phyloP scores from a whole-genome alignment of 2,888 invertebrate genomes.

The Hoplodrina ambigua region DNA sequence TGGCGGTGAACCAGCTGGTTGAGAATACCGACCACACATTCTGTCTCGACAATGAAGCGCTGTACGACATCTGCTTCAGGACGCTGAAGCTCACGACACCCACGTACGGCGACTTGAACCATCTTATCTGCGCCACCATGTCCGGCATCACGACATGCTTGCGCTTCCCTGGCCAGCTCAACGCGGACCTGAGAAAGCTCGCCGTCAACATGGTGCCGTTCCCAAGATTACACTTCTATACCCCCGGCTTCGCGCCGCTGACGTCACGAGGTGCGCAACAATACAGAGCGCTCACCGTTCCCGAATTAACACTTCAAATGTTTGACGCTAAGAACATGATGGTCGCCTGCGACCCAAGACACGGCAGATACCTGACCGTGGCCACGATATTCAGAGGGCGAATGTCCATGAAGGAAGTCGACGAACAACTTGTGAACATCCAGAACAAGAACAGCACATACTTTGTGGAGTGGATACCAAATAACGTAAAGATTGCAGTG shows the following conservation, averaged over 20 bases:
- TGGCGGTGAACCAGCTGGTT: constrained; percentile 95
- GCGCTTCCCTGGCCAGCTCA: constrained; percentile 90
- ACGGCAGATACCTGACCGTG: constrained; percentile 96
- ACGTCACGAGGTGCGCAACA: constrained; percentile 96
- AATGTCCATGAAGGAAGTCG: constrained; percentile 98
- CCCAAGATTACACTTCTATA: constrained; percentile 91
- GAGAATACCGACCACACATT: constrained; percentile 93
- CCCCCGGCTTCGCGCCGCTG: constrained; percentile 92
- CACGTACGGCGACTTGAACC: constrained; percentile 95
- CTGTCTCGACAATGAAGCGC: constrained; percentile 93
- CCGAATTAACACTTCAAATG: constrained; percentile 94
- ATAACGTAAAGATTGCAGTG: constrained; percentile 94
- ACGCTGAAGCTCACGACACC: constrained; percentile 94
- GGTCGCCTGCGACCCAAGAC: constrained; percentile 97
- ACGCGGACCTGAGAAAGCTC: constrained; percentile 85
- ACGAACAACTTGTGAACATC: constrained; percentile 94
- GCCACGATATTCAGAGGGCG: constrained; percentile 97
- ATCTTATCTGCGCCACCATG: constrained; percentile 96
- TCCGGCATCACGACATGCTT: constrained; percentile 96
- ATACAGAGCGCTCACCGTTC: constrained; percentile 97
- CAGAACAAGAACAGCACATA: constrained; percentile 95
- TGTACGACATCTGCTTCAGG: constrained; percentile 94
- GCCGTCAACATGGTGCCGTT: constrained; percentile 91
- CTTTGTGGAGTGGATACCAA: constrained; percentile 95
- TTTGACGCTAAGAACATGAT: constrained; percentile 94